phyloP scores from a whole-genome alignment of 2,888 invertebrate species.

The Chironomus tentans region DNA sequence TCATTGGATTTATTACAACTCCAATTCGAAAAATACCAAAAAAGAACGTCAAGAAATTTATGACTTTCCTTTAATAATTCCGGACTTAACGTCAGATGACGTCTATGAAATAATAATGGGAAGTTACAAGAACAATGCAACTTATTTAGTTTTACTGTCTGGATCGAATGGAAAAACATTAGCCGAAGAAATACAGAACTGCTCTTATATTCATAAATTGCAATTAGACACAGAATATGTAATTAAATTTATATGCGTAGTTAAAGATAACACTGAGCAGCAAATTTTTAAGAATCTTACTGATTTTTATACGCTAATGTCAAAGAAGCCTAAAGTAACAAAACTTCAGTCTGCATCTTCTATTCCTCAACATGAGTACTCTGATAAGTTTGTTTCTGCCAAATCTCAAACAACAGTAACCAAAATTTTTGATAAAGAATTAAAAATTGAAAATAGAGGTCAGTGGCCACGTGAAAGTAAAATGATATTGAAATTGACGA shows the following conservation, averaged over 20 bases:
- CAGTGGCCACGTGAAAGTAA: slow-evolving; percentile 60
- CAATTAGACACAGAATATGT: slow-evolving; percentile 46
- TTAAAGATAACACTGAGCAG: slow-evolving; percentile 48
- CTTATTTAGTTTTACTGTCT: slow-evolving; percentile 58
- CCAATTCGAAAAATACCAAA: slow-evolving; percentile 44
- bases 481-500: slow-evolving; percentile 50
- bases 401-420: slow-evolving; percentile 50
- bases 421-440: slow-evolving; percentile 51
- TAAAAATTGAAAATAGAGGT: slow-evolving; percentile 63
- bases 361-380: slow-evolving; percentile 46
- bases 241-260: slow-evolving; percentile 49
- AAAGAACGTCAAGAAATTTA: slow-evolving; percentile 47
- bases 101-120: slow-evolving; percentile 59
- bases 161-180: slow-evolving; percentile 60
- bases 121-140: slow-evolving; percentile 46
- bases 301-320: slow-evolving; percentile 42
- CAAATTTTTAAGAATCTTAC: slow-evolving; percentile 43
- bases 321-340: slow-evolving; percentile 34
- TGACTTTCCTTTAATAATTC: slow-evolving; percentile 60
- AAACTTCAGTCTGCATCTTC: slow-evolving; percentile 39
- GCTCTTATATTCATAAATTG: slow-evolving; percentile 49
- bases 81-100: slow-evolving; percentile 63
- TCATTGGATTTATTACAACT: slow-evolving; percentile 46
- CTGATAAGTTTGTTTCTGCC: slow-evolving; percentile 49
- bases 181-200: slow-evolving; percentile 53